Evolutionary conservation across 2,797 vertebrate species (phyloP).

Genomic region (Hippoglossus hippoglossus): DNA sequence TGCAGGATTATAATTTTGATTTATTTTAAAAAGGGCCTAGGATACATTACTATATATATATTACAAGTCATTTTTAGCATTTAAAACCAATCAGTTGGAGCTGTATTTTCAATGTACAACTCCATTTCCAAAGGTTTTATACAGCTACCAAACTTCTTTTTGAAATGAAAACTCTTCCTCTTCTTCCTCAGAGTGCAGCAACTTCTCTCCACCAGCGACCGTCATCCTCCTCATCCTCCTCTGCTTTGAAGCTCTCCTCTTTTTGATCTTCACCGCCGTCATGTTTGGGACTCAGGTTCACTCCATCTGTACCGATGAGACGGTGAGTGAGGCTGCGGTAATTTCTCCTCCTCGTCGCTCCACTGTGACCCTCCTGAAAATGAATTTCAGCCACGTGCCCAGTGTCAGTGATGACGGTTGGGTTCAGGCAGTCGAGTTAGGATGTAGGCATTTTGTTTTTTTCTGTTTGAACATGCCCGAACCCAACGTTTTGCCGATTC

Average conservation of each 20-base stretch:
- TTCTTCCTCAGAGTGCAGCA: slow-evolving; percentile 91
- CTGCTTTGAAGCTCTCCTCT: slow-evolving; percentile 96
- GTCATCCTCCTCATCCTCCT: slow-evolving; percentile 97
- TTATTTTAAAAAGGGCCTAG: no score
- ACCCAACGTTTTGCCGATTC: no score
- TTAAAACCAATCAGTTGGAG: no score
- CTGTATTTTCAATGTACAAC: not conserved
- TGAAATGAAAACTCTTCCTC: not conserved
- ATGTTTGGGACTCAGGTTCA: slow-evolving; percentile 99
- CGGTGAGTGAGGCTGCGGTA: slow-evolving; percentile 84
- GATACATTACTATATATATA: no score
- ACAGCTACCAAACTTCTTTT: not conserved
- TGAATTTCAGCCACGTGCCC: no score
- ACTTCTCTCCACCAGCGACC: slow-evolving; percentile 94
- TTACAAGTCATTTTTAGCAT: no score
- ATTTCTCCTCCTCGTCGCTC: not conserved
- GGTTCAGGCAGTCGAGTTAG: not conserved
- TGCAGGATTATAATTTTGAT: no score
- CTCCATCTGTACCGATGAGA: slow-evolving; percentile 97
- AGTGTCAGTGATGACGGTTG: not conserved
- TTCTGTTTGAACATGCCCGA: no score
- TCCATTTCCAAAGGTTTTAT: not conserved
- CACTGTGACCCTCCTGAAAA: no score
- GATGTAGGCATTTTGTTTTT: no score
- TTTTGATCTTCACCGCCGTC: slow-evolving; percentile 96